phyloP scores from a whole-genome alignment of 2,113 vertebrate genomes.

The Apteryx owenii region DNA sequence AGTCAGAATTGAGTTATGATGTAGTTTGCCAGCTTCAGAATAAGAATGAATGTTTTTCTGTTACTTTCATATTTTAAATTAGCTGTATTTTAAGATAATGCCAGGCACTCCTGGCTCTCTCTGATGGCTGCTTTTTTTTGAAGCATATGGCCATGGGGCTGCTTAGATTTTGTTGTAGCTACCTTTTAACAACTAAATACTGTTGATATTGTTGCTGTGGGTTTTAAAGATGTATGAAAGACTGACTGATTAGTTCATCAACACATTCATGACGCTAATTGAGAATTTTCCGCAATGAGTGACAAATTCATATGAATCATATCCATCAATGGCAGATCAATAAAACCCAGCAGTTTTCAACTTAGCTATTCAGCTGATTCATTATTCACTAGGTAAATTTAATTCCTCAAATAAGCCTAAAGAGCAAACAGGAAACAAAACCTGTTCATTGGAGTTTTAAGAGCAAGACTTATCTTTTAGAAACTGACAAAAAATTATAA shows the following conservation, averaged over 20 bases:
- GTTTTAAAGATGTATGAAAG: not conserved
- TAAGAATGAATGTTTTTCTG: not conserved
- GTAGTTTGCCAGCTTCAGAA: accelerated
- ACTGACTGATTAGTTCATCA: not conserved
- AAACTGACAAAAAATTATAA: not conserved
- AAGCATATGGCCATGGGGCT: not conserved
- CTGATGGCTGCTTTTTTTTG: not conserved
- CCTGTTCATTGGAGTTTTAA: accelerated
- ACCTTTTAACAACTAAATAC: accelerated
- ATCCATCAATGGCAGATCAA: not conserved
- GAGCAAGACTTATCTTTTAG: not conserved
- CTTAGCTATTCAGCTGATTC: not conserved
- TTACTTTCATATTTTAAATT: not conserved
- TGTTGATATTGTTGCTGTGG: not conserved
- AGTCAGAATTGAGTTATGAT: not conserved
- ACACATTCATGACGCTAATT: not conserved
- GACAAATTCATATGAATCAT: not conserved
- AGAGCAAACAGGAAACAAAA: not conserved
- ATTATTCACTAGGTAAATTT: not conserved
- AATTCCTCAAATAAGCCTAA: not conserved
- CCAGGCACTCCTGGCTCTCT: not conserved
- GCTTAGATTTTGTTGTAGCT: not conserved
- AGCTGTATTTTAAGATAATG: not conserved
- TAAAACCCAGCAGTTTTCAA: not conserved
- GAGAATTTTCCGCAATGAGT: not conserved